Base-by-base conservation (phyloP, 2,888 invertebrate genomes). In the Drosophila flavopinicola region DNA sequence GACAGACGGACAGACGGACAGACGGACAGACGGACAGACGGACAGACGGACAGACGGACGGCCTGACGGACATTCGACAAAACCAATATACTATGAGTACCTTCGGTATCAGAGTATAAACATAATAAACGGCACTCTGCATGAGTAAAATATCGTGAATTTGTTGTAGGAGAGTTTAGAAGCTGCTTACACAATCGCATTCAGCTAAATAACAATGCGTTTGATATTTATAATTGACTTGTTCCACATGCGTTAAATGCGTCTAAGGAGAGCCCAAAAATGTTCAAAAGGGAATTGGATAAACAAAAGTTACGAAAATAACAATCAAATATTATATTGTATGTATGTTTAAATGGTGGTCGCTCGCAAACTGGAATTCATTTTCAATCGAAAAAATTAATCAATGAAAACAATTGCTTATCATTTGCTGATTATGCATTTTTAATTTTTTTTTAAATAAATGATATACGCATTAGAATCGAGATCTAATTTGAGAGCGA, bases 171-270 rank as follows among this genome's bases (percentile, higher is more conserved):
- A 73, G 57, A 66, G 45, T 65, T 66, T 59, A 53, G 65, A 42
- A 69, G 66, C 80, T 83, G 85, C 91, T 91, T 91, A 91, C 91
- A 90, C 91, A 91, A 88, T 91, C 88, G 88, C 91, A 91, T 79
- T 87, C 88, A 75, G 89, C 79, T 87, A 91, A 88, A 90, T 88
- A 91, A 83, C 91, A 91, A 88, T 90, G 88, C 78, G 87, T 90
- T 85, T 89, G 89, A 85, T 89, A 89, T 85, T 85, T 88, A 82
- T 88, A 80, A 88, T 88, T 87, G 75, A 91, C 90, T 85, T 89
- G 87, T 75, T 91, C 90, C 90, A 87, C 85, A 89, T 89, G 87
- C 86, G 89, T 82, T 61, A 88, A 75, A 77, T 74, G 78, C 74
- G 78, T 75, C 89, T 88, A 85, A 79, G 53, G 37, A 52, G 45